Evolutionary conservation across 1,140 invertebrate genomes (phyloP).

Genomic region (Pseudomyrmex dendroicus): DNA sequence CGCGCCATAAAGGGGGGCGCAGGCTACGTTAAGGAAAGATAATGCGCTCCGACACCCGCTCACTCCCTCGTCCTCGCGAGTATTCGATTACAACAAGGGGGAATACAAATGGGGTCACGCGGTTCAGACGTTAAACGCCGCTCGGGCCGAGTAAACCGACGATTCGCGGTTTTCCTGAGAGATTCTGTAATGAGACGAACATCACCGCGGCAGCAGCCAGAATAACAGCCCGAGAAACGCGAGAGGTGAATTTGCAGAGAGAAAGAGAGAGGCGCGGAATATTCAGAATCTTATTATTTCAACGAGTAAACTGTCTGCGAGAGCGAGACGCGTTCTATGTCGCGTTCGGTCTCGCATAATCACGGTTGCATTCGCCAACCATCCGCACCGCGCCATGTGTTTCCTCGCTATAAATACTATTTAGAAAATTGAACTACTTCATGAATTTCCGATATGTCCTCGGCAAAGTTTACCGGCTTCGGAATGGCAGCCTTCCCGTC

Average conservation of each 20-base stretch:
- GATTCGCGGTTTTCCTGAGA: constrained; percentile 55
- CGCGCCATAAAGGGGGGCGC: constrained; percentile 71
- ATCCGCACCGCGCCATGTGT: background rate
- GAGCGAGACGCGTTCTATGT: constrained; percentile 60
- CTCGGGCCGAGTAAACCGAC: constrained; percentile 44
- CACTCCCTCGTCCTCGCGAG: constrained; percentile 42
- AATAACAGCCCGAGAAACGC: background rate
- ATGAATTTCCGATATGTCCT: constrained; percentile 5
- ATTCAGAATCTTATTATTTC: constrained; percentile 50
- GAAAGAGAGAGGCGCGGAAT: constrained; percentile 25
- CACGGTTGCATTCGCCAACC: constrained; percentile 8
- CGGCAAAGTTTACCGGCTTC: constrained; percentile 15
- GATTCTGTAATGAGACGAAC: constrained; percentile 28
- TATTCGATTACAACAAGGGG: constrained; percentile 63
- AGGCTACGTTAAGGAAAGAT: constrained; percentile 2
- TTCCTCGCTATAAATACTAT: background rate
- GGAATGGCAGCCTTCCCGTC: constrained; percentile 15
- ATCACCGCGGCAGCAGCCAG: background rate
- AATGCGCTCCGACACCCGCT: constrained; percentile 52
- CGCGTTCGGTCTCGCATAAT: constrained; percentile 35
- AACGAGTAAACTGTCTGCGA: constrained; percentile 58
- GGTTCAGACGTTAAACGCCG: constrained; percentile 50
- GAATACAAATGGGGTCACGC: constrained; percentile 46
- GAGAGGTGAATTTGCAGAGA: constrained; percentile 22
- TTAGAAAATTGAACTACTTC: constrained; percentile 48